Evolutionary conservation across 2,797 vertebrate genomes (phyloP), one percentile per base, ranked within the genome.

Genomic region (Pithecia hirsuta): DNA sequence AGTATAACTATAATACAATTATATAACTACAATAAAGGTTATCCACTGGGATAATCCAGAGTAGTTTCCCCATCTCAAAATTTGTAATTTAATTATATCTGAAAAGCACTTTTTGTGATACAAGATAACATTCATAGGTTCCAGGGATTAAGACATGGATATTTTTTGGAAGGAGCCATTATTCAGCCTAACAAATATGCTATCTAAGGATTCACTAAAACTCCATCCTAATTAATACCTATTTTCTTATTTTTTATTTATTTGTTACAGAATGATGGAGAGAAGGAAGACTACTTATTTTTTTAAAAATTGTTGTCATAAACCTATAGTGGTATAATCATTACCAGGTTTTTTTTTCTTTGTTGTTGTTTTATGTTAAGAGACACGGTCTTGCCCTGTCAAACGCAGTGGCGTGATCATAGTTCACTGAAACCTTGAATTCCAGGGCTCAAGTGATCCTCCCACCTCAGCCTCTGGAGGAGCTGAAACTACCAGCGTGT

Each of bases 1-100:
- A 94, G 36, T 59, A 7, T 94, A 80, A 70, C 52, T 76, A 24
- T 84, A 48, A 33, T 79, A 52, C 5, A 59, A 75, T 9, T 75
- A 39, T 88, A 84, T 61, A 85, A 44, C 36, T 39, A 46, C 20
- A 57, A 5, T 57, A 89, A 86, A 78, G 22, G 30, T 78, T 95
- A 89, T 89, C 7, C 20, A 92, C 30, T 10, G 2, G 9, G 64
- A 41, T 55, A 88, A 92, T 90, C 48, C 41, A 85, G 2, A 2
- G 13, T 91, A 92, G 75, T 97, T n/a, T 64, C 22, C 46, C 17
- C 52, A 78, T 93, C 50, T 89, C 57, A 94, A 83, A 92, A 93
- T 81, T 33, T 19, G 39, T 93, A 78, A 84, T 46, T 82, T 48
- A 79, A 96, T 92, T 88, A 64, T 70, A 92, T 74, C 82, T 82